Evolutionary conservation across 2,113 vertebrate species (phyloP).

Genomic region (Megaleporinus macrocephalus): DNA sequence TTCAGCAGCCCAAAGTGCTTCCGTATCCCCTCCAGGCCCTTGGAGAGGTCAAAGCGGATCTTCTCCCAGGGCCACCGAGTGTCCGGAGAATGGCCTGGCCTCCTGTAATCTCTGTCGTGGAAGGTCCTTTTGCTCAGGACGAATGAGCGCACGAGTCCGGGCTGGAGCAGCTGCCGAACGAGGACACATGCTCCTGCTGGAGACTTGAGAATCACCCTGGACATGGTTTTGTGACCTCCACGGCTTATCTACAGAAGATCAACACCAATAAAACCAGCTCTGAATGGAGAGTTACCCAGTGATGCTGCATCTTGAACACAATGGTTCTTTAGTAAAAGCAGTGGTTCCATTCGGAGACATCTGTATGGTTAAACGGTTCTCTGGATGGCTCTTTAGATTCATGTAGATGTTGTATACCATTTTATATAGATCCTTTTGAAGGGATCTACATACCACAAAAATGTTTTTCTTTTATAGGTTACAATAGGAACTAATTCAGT

Average conservation of each 20-base stretch:
- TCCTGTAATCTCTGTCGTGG: constrained; percentile 73
- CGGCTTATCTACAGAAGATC: not conserved
- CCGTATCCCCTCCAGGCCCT: constrained; percentile 80
- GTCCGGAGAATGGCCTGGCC: constrained; percentile 77
- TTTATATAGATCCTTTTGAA: no score
- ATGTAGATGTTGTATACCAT: no score
- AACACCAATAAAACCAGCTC: not conserved
- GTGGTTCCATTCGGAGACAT: no score
- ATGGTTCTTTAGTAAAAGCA: no score
- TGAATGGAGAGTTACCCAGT: not conserved
- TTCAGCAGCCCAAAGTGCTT: constrained; percentile 80
- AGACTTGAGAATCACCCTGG: constrained; percentile 51
- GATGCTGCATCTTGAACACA: no score
- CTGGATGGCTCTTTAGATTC: no score
- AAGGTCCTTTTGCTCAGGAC: constrained; percentile 49
- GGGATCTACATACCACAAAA: no score
- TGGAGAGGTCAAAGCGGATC: constrained; percentile 78
- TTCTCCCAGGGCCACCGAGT: constrained; percentile 72
- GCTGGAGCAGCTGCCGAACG: constrained; percentile 49
- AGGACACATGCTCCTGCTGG: constrained; percentile 53
- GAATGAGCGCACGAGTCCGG: constrained; percentile 6
- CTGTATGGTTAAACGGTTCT: no score
- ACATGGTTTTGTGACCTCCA: constrained; percentile 57
- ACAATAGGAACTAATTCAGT: no score
- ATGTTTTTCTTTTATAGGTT: no score